Conservation (phyloP, 2,797 vertebrate species). For the Myotis myotis region DNA sequence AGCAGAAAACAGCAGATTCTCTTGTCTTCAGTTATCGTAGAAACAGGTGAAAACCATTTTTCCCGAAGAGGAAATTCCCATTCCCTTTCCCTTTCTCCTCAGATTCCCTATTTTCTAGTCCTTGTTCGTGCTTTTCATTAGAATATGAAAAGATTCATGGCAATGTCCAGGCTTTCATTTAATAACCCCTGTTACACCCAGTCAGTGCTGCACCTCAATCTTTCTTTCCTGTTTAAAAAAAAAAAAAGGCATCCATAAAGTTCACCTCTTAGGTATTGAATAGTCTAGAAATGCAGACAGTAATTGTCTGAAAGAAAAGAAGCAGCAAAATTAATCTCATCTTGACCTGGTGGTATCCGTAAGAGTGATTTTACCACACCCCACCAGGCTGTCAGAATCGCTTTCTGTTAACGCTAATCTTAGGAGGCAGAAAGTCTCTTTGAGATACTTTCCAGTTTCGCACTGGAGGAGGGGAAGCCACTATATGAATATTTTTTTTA, state of each 20-base stretch:
- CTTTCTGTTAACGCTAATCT: slow-evolving; percentile 71
- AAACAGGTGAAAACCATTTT: slow-evolving; percentile 65
- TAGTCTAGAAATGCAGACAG: slow-evolving; percentile 51
- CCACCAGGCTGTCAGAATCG: slow-evolving; percentile 63
- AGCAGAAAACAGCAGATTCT: slow-evolving; percentile 83
- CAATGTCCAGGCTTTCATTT: slow-evolving; percentile 87
- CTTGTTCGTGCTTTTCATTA: slow-evolving; percentile 85
- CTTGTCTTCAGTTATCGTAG: slow-evolving; percentile 85
- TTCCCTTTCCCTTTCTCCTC: slow-evolving; percentile 77
- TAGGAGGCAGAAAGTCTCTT: slow-evolving; percentile 67
- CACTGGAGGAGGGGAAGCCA: slow-evolving; percentile 73
- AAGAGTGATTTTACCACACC: slow-evolving; percentile 59
- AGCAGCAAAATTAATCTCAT: slow-evolving; percentile 67
- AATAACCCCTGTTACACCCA: slow-evolving; percentile 67
- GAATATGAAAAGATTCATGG: slow-evolving; percentile 87
- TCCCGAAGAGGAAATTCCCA: slow-evolving; percentile 71
- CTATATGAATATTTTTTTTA: slow-evolving; percentile 68
- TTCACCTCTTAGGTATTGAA: slow-evolving; percentile 27
- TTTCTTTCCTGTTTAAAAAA: slow-evolving; percentile 34
- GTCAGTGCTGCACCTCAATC: slow-evolving; percentile 71
- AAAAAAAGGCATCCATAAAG: slow-evolving; percentile 55
- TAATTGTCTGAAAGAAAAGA: slow-evolving; percentile 63
- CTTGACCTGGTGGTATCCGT: slow-evolving; percentile 66
- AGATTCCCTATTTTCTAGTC: slow-evolving; percentile 81
- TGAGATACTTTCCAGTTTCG: slow-evolving; percentile 57